Base-by-base conservation (phyloP, 2,888 invertebrate species). In the Julus scanicus region DNA sequence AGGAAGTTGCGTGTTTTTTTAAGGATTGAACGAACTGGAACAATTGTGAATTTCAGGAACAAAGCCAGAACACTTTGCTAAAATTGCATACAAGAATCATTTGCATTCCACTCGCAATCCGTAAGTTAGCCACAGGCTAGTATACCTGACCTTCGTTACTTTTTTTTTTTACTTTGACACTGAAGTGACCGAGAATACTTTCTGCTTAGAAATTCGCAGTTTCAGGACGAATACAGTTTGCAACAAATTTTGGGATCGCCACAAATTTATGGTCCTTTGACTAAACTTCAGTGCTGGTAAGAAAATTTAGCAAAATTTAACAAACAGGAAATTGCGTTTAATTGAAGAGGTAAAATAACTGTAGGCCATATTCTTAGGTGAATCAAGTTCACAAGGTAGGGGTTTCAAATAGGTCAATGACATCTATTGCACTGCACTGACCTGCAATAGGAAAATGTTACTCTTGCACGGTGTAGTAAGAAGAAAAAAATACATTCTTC, bases 1-100 rank as follows among this genome's bases (percentile, higher is more conserved):
- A 40, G n/a, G 39, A n/a, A 87, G 44, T 71, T n/a, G 57, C 11
- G 9, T 39, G 15, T 48, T 44, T 48, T 80, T 39, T 37, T 13
- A 39, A 37, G 44, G 29, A 20, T 48, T 53, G 15, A 53, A 85
- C 80, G 2, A 80, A 29, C 37, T 29, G 4, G 37, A 80, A 80
- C 20, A 80, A 80, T 80, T 80, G 37, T 37, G 40, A 20, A 49
- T 85, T 89, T 80, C 87, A 92, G 93, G 98, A 80, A 97, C 98
- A 0, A 97, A 95, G 89, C 95, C 96, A 20, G 95, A 97, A 90
- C 99, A 99, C 91, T 96, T 99, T 91, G 99, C 97, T 0, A 99
- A 99, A 93, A 98, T 99, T 91, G 99, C 99, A 0, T 96, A 96
- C 92, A 99, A 99, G 92, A 99, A 99, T 93, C 99, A 99, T 92